These are phyloP conservation scores for Gymnosoma rotundatum DNA, from an alignment of 2,888 invertebrate genomes.

Conservation along the genomic window DNA sequence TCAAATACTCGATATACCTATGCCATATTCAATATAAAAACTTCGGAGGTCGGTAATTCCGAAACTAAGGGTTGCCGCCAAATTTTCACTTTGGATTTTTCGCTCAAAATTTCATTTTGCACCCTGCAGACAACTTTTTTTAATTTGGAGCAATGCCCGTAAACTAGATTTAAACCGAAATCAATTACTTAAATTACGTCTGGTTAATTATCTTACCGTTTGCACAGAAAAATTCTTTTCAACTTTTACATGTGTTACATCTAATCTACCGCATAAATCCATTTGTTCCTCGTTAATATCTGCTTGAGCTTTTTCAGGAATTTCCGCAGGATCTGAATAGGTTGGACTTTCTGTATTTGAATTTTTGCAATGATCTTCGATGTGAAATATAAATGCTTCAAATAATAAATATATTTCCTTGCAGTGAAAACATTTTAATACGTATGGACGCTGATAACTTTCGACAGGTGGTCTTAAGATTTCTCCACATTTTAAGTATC, in stretches of 20 bases:
- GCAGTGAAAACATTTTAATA: constrained; percentile 64
- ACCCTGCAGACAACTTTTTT: too few species aligned
- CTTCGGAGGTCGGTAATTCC: too few species aligned
- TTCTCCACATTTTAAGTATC: constrained; percentile 58
- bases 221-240: constrained; percentile 1
- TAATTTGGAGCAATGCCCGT: too few species aligned
- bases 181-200: too few species aligned
- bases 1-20: too few species aligned
- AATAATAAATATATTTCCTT: constrained; percentile 59
- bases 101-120: too few species aligned
- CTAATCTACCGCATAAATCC: background rate
- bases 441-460: constrained; percentile 50
- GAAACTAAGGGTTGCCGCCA: too few species aligned
- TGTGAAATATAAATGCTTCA: constrained; percentile 64
- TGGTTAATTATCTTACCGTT: constrained; percentile 8
- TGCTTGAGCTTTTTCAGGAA: background rate
- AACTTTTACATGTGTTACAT: constrained; percentile 29
- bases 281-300: background rate
- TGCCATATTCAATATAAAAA: too few species aligned
- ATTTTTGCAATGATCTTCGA: constrained; percentile 57
- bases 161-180: too few species aligned
- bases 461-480: constrained; percentile 40
- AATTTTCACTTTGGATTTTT: too few species aligned
- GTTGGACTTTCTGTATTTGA: background rate
- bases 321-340: background rate